Base-by-base conservation (phyloP, 1,140 invertebrate species). In the Proctacanthus coquilletti region DNA sequence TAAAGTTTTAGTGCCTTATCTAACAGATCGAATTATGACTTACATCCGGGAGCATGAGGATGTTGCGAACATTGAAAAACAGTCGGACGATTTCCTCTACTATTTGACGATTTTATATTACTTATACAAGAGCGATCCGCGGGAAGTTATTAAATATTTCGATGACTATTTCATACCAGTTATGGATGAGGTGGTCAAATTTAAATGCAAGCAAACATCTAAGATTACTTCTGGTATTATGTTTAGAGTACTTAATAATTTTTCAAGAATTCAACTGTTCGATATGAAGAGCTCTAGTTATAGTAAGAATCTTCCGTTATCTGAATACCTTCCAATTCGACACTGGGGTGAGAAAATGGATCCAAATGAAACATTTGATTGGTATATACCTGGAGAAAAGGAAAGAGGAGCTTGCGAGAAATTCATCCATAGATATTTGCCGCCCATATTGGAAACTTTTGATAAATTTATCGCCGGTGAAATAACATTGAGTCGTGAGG, bases 41-140 rank as follows among this genome's bases (percentile, higher is more conserved):
- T 48, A 71, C 14, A 57, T 74, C 3, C 64, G 66, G n/a, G 68
- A 71, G 25, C 57, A 57, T 37, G 67, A 70, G 1, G 69, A 72
- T 11, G 51, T 66, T 1, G 41, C 64, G 3, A 65, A 68, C 27
- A 75, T 82, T 40, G 84, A 89, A 53, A 75, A 74, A 44, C 56
- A 87, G 2, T 81, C 88, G 45, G 73, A 80, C 44, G 75, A 85
- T 43, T 62, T 93, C 6, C 53, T 85, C 0, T 91, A 86, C 57
- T 75, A 80, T 47, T 57, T 92, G 19, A 62, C 83, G 0, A 54
- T 93, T 17, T 53, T 92, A 8, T 76, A 79, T 38, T 72, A 81
- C 56, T 70, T 84, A 42, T 64, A 77, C 1, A 57, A 70, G 15
- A 72, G 75, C 42, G 65, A 73, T 39, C 78, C 80, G 1, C 48